Conservation (phyloP, 2,888 invertebrate species). For the Embidobia sp. region DNA sequence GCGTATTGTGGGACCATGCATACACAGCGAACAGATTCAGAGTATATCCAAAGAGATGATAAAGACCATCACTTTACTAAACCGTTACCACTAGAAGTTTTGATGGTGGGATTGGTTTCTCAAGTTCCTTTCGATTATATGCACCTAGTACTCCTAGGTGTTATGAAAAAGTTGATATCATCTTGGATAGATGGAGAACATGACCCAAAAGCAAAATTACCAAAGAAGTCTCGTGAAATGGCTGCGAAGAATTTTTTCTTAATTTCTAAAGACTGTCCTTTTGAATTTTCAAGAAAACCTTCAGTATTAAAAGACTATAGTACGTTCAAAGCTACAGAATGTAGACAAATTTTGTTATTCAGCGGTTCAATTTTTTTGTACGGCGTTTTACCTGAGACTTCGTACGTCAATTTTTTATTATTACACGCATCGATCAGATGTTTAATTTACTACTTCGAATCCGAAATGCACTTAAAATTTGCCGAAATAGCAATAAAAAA, state of each 20-base stretch:
- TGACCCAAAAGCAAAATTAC: not conserved
- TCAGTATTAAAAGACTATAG: not conserved
- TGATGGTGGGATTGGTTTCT: not conserved
- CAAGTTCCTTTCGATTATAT: conserved; percentile 8
- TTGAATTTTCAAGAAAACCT: conserved; percentile 21
- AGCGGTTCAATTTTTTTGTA: conserved; percentile 12
- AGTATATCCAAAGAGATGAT: not conserved
- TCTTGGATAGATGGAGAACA: conserved; percentile 2
- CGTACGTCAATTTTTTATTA: conserved; percentile 11
- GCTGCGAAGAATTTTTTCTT: too few relatives aligned
- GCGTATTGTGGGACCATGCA: not conserved
- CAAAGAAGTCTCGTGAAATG: not conserved
- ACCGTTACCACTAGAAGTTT: not conserved
- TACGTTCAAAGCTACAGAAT: conserved; percentile 36
- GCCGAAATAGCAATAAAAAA: not conserved
- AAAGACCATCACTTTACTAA: not conserved
- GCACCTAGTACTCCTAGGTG: not conserved
- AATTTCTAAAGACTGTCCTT: conserved; percentile 4
- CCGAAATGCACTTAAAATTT: not conserved
- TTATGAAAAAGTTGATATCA: not conserved
- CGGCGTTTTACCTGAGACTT: conserved; percentile 1
- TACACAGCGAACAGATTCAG: not conserved
- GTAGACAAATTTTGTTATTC: conserved; percentile 17
- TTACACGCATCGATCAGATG: conserved; percentile 11
- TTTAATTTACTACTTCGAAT: conserved; percentile 1